Conservation (phyloP, 35 echinoderm and acorn worm genomes). For the Patiria miniata region DNA sequence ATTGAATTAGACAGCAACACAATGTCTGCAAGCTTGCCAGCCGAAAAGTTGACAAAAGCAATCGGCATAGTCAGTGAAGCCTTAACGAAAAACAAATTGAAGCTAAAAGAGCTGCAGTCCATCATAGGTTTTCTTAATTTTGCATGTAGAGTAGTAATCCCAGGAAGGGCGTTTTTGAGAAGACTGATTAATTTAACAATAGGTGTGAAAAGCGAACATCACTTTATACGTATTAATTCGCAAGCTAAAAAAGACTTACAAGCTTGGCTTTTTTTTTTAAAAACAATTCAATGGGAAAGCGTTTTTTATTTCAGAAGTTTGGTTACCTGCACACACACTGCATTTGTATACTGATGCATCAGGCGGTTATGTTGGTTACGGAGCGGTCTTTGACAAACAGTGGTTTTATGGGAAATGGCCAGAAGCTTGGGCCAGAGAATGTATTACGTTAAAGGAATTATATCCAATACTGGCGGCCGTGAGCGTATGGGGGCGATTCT, state of each 20-base stretch:
- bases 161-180: constrained; percentile 39
- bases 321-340: neutral
- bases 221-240: neutral
- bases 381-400: neutral
- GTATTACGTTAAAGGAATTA: neutral
- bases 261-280: constrained; percentile 31
- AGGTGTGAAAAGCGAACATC: neutral
- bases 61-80: neutral
- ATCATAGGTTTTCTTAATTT: constrained; percentile 32
- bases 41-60: constrained; percentile 18
- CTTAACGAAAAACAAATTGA: neutral
- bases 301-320: neutral
- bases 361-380: constrained; percentile 22
- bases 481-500: neutral
- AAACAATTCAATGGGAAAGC: constrained; percentile 24
- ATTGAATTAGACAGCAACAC: constrained; percentile 33
- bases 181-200: constrained; percentile 31
- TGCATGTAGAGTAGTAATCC: constrained; percentile 27
- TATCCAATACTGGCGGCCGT: neutral
- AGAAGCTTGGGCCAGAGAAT: neutral
- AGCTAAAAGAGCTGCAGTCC: neutral
- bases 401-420: constrained; percentile 32
- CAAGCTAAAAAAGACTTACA: neutral
- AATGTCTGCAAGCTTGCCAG: constrained; percentile 30
- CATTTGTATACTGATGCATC: constrained; percentile 42